Conservation (phyloP, 2,113 vertebrate species). For the Pomatostomus ruficeps region DNA sequence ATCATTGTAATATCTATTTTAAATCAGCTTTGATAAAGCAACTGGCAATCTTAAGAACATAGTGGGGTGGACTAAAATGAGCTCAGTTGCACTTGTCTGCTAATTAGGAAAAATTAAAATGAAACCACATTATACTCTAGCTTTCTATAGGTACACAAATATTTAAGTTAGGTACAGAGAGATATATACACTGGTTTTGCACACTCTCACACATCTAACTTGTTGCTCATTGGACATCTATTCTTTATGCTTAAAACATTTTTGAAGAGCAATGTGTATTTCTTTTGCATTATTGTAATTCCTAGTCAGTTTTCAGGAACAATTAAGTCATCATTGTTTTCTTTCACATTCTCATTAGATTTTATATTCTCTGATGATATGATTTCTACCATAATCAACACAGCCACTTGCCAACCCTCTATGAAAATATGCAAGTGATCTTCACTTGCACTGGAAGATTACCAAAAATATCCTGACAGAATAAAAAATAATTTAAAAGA, state of each 20-base stretch:
- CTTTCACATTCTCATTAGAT: not conserved
- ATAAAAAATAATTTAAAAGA: not conserved
- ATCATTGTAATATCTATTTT: not conserved
- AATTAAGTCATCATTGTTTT: not conserved
- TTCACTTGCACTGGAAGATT: not conserved
- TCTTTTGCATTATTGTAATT: not conserved
- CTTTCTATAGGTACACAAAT: not conserved
- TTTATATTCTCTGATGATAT: not conserved
- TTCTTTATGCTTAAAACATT: not conserved
- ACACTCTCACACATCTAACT: rapidly evolving
- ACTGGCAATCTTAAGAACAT: not conserved
- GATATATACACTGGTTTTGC: not conserved
- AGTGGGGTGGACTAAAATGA: not conserved
- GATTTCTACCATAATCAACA: not conserved
- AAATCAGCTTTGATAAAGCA: not conserved
- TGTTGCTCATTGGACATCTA: not conserved
- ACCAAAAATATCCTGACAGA: not conserved
- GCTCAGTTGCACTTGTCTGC: not conserved
- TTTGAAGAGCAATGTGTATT: not conserved
- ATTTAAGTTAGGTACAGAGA: not conserved
- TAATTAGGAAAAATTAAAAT: not conserved
- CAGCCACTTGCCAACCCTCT: not conserved
- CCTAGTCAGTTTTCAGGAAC: not conserved
- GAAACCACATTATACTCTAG: not conserved
- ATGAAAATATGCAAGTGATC: not conserved